Percentiles rank a stretch among this genome's conserved stretches.
These are phyloP conservation scores for Atherinomorus stipes DNA, from an alignment of 2,113 vertebrate species.

Conservation along the genomic window DNA sequence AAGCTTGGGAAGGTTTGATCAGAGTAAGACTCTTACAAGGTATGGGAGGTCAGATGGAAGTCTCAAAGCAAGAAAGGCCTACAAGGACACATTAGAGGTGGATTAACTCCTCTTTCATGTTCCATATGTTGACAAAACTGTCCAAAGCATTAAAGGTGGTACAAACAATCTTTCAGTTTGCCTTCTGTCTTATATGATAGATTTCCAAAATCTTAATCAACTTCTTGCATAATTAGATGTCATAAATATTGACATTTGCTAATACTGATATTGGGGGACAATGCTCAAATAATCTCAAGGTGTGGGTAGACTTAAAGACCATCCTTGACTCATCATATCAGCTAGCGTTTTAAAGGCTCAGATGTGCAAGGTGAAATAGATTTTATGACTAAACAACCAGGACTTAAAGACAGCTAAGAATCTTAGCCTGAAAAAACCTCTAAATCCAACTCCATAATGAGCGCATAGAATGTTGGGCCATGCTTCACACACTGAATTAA, in stretches of 20 bases:
- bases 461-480: slow-evolving; percentile 54
- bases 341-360: slow-evolving; percentile 81
- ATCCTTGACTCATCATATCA: slow-evolving; percentile 61
- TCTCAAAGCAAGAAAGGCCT: slow-evolving; percentile 67
- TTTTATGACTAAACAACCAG: slow-evolving; percentile 83
- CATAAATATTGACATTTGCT: not conserved
- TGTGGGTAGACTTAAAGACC: not conserved
- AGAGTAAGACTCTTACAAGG: slow-evolving; percentile 87
- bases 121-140: slow-evolving; percentile 17
- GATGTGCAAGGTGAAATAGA: slow-evolving; percentile 87
- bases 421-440: slow-evolving; percentile 90
- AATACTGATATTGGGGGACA: not conserved
- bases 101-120: slow-evolving; percentile 42
- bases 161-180: not conserved
- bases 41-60: slow-evolving; percentile 82
- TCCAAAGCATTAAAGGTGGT: not conserved
- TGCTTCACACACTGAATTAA: not conserved
- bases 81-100: slow-evolving; percentile 71
- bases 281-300: not conserved
- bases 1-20: slow-evolving; percentile 72
- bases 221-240: not conserved
- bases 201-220: too few species aligned
- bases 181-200: too few species aligned
- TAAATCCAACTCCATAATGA: slow-evolving; percentile 85
- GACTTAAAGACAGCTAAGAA: slow-evolving; percentile 87